These are phyloP conservation scores for Apeltes quadracus DNA, from an alignment of 2,113 vertebrate genomes.

Conservation along the genomic window DNA sequence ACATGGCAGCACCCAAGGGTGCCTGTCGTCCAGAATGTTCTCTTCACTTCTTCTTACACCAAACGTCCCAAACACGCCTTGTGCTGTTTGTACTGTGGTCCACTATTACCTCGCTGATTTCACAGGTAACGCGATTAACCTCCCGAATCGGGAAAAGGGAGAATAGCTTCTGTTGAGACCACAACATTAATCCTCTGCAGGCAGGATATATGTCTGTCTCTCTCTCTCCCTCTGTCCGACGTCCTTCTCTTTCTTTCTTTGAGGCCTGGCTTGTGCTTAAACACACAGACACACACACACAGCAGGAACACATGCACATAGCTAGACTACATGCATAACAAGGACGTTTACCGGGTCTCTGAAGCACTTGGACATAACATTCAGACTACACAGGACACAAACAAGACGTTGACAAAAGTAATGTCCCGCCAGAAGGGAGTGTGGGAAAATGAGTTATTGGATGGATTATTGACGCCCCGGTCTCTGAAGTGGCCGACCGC, in stretches of 20 bases:
- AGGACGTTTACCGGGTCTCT: not conserved
- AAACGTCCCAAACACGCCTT: not conserved
- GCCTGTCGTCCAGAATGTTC: slow-evolving; percentile 2
- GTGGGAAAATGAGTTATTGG: slow-evolving; percentile 69
- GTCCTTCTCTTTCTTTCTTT: not conserved
- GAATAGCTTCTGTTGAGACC: slow-evolving; percentile 46
- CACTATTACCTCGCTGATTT: slow-evolving; percentile 37
- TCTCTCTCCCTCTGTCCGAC: not conserved
- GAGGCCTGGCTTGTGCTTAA: not conserved
- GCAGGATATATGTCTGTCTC: slow-evolving; percentile 36
- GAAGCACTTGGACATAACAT: not conserved
- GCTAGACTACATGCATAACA: not conserved
- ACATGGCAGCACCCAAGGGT: not conserved
- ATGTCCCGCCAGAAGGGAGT: slow-evolving; percentile 64
- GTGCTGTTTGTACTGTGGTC: slow-evolving; percentile 22
- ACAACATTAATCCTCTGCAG: slow-evolving; percentile 48
- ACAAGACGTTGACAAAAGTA: slow-evolving; percentile 64
- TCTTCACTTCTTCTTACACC: not conserved
- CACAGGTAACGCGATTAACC: slow-evolving; percentile 66
- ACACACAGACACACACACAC: not conserved
- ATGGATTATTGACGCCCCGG: slow-evolving; percentile 64
- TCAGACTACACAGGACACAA: slow-evolving; percentile 38
- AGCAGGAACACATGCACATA: not conserved
- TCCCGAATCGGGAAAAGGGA: slow-evolving; percentile 46
- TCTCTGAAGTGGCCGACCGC: slow-evolving; percentile 51